These are phyloP conservation scores for Nymphalis io DNA, from an alignment of 1,140 invertebrate species.

Conservation along the genomic window DNA sequence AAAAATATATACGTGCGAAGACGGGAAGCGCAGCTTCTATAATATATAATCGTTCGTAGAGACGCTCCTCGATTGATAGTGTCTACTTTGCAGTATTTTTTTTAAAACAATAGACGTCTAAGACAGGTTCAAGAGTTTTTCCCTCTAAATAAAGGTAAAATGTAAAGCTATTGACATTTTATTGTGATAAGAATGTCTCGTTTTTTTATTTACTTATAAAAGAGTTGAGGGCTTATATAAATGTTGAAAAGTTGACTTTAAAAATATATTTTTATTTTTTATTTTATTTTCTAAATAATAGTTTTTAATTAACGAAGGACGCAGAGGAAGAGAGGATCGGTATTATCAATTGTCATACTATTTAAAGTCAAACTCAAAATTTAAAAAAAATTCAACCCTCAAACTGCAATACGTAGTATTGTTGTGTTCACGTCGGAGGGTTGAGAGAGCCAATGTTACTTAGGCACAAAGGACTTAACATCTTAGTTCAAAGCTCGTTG, in stretches of 20 bases:
- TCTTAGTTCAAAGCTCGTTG: too few species aligned
- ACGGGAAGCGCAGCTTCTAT: not conserved
- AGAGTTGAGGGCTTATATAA: not conserved
- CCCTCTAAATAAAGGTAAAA: slow-evolving; percentile 8
- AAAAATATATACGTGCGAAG: not conserved
- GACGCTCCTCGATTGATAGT: slow-evolving; percentile 18
- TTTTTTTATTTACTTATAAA: not conserved
- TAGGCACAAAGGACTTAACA: too few species aligned
- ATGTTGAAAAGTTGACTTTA: not conserved
- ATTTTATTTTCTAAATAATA: too few species aligned
- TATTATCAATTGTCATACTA: too few species aligned
- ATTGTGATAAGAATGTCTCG: not conserved
- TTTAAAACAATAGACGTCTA: slow-evolving; percentile 9
- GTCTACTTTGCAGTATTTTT: slow-evolving; percentile 12
- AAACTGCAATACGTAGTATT: too few species aligned
- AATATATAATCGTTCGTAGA: not conserved
- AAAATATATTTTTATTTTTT: too few species aligned
- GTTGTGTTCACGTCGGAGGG: too few species aligned
- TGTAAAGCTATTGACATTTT: slow-evolving; percentile 19
- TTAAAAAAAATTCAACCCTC: too few species aligned
- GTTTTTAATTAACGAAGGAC: too few species aligned
- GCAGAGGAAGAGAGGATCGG: too few species aligned
- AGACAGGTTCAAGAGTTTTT: slow-evolving; percentile 12
- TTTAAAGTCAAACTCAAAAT: too few species aligned
- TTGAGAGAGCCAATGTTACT: too few species aligned